Conservation (phyloP, 2,888 invertebrate species). For the Hermodice carunculata region DNA sequence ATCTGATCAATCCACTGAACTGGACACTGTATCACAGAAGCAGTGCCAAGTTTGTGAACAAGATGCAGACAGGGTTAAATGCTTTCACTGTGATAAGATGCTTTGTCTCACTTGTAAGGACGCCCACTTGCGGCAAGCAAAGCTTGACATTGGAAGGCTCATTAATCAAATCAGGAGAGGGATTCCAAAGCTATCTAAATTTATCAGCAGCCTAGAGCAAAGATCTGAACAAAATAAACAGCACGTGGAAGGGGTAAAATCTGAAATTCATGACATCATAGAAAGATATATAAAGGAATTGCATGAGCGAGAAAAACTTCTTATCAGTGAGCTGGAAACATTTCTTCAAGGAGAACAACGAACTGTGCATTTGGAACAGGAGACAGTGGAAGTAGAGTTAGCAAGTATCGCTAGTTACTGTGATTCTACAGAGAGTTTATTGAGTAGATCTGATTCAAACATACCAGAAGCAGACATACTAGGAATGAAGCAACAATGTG, state of each 20-base stretch:
- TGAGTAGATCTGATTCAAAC: conserved; percentile 9
- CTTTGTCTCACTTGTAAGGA: conserved; percentile 95
- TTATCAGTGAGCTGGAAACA: conserved; percentile 79
- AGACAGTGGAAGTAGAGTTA: conserved; percentile 94
- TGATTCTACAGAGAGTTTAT: conserved; percentile 73
- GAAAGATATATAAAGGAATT: conserved; percentile 66
- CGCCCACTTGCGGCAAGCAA: conserved; percentile 94
- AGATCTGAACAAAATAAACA: conserved; percentile 89
- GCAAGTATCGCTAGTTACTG: conserved; percentile 96
- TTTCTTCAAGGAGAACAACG: conserved; percentile 90
- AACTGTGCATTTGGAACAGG: conserved; percentile 86
- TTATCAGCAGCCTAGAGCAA: conserved; percentile 76
- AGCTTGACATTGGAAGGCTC: conserved; percentile 90
- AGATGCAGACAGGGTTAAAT: conserved; percentile 73
- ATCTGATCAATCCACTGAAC: conserved; percentile 12
- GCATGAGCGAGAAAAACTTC: conserved; percentile 75
- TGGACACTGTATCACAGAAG: conserved; percentile 68
- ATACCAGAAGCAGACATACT: conserved; percentile 57
- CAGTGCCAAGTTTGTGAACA: conserved; percentile 66
- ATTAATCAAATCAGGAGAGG: conserved; percentile 80
- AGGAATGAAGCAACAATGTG: conserved; percentile 53
- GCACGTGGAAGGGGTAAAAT: conserved; percentile 90
- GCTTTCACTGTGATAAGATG: conserved; percentile 97
- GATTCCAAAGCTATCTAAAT: conserved; percentile 74
- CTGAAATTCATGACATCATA: conserved; percentile 82